Evolutionary conservation across 2,888 invertebrate genomes (phyloP).

Genomic region (Dryadula phaetusa): DNA sequence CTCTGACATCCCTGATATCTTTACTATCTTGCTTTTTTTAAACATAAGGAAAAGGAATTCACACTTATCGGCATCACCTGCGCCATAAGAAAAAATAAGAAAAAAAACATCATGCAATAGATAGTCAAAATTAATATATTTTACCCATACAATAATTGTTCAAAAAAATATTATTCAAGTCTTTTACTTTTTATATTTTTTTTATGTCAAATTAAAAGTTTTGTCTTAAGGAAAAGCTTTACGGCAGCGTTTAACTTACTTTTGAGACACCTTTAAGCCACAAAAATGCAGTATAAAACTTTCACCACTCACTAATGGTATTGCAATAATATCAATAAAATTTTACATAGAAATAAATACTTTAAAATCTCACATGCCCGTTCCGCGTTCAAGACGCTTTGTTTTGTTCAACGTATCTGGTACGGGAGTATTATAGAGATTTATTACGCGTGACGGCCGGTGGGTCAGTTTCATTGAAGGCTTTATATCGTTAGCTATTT

Average conservation of each 20-base stretch:
- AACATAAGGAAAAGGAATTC: too few relatives aligned
- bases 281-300: background rate
- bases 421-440: slow-evolving; percentile 30
- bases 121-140: too few relatives aligned
- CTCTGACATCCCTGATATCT: too few relatives aligned
- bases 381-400: slow-evolving; percentile 25
- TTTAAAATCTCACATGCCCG: slow-evolving; percentile 18
- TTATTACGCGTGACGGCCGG: slow-evolving; percentile 38
- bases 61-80: too few relatives aligned
- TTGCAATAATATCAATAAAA: slow-evolving; percentile 6
- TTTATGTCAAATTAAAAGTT: background rate
- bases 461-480: background rate
- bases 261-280: background rate
- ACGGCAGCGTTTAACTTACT: slow-evolving; percentile 6
- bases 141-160: too few relatives aligned
- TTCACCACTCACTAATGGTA: background rate
- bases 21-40: too few relatives aligned
- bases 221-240: background rate
- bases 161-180: too few relatives aligned
- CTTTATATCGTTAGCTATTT: slow-evolving; percentile 10
- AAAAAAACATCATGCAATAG: too few relatives aligned
- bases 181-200: slow-evolving; percentile 4
- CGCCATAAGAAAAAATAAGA: too few relatives aligned
- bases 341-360: slow-evolving; percentile 4
- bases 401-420: slow-evolving; percentile 33